These are phyloP conservation scores for Recurvirostra avosetta DNA, from an alignment of 2,113 vertebrate genomes.

Conservation along the genomic window DNA sequence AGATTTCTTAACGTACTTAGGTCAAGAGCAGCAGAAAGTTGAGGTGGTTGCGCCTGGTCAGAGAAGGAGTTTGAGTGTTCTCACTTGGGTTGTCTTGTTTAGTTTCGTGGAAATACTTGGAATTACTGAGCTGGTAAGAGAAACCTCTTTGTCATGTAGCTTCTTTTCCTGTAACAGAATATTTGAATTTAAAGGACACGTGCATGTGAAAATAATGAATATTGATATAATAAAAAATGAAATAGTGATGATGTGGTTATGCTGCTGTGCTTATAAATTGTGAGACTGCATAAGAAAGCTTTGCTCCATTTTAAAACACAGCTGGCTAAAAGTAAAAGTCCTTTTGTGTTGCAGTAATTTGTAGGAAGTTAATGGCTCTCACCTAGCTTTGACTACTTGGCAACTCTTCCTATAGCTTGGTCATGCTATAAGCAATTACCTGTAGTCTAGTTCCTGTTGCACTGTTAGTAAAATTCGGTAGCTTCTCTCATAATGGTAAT, in stretches of 20 bases:
- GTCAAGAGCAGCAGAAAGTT: neutral
- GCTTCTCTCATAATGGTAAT: neutral
- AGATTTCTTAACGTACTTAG: neutral
- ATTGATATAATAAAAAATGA: neutral
- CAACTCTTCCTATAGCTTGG: neutral
- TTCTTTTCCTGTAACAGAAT: neutral
- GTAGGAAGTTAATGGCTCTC: neutral
- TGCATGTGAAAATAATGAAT: neutral
- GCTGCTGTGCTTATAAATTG: neutral
- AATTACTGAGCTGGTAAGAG: neutral
- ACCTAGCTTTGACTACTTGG: neutral
- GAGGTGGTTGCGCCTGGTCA: neutral
- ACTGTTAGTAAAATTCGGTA: neutral
- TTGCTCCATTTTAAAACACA: neutral
- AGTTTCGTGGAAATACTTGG: neutral
- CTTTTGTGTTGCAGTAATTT: neutral
- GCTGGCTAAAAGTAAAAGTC: neutral
- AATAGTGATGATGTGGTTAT: neutral
- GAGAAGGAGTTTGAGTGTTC: neutral
- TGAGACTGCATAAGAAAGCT: neutral
- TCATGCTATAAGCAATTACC: neutral
- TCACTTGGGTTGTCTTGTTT: neutral
- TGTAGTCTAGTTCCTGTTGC: neutral
- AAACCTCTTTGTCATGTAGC: neutral
- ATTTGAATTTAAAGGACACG: neutral